These are phyloP conservation scores for Sparus aurata DNA, from an alignment of 2,797 vertebrate genomes.

Conservation along the genomic window DNA sequence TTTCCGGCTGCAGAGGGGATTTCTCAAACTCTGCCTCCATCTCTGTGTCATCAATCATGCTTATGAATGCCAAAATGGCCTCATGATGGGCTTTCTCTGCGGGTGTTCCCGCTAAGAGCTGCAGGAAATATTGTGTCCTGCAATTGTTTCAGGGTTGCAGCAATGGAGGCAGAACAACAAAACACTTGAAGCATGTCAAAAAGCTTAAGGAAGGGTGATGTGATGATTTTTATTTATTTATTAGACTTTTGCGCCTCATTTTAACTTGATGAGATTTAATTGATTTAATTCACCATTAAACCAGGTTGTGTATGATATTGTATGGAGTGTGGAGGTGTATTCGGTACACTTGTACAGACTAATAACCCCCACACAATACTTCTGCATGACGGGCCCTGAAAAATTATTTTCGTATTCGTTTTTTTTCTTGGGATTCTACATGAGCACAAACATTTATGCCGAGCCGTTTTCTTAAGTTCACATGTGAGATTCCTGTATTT, in stretches of 20 bases:
- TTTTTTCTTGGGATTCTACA: background rate
- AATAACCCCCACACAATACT: background rate
- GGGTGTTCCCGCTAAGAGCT: constrained; percentile 81
- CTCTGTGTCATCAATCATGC: constrained; percentile 78
- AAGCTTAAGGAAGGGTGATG: constrained; percentile 62
- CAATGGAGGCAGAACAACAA: constrained; percentile 70
- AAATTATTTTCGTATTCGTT: background rate
- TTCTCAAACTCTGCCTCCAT: constrained; percentile 72
- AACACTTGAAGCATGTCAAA: constrained; percentile 79
- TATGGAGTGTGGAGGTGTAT: background rate
- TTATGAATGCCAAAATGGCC: constrained; percentile 81
- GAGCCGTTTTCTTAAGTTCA: background rate
- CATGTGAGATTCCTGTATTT: background rate
- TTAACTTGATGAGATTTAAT: background rate
- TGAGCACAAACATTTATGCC: background rate
- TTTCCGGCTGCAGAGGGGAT: constrained; percentile 67
- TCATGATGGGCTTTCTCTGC: constrained; percentile 80
- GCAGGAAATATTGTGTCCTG: constrained; percentile 73
- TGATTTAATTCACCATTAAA: background rate
- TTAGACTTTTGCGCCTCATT: background rate
- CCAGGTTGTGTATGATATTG: background rate
- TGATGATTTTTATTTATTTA: constrained; percentile 8
- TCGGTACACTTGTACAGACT: background rate
- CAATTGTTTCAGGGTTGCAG: constrained; percentile 53
- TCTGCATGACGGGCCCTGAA: background rate